Evolutionary conservation across 2,113 vertebrate genomes (phyloP).

Genomic region (Thunnus maccoyii): DNA sequence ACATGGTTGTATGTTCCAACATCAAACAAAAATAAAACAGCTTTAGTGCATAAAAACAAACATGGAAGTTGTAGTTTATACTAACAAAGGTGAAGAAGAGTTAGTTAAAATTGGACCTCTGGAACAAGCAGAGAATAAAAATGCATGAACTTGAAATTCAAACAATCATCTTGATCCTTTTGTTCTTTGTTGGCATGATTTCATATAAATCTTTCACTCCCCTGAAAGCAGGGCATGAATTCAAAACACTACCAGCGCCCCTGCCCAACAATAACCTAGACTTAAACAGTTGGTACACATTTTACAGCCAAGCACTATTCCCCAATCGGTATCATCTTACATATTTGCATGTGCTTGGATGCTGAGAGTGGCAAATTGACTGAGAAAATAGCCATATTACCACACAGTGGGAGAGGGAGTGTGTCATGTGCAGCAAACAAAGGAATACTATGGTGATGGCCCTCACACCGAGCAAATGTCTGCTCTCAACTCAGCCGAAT

Average conservation of each 20-base stretch:
- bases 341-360: slow-evolving; percentile 84
- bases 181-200: slow-evolving; percentile 14
- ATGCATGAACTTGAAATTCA: not conserved
- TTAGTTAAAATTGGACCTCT: too few species aligned
- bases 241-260: slow-evolving; percentile 19
- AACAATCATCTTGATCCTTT: slow-evolving; percentile 27
- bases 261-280: slow-evolving; percentile 66
- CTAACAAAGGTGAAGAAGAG: too few species aligned
- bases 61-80: too few species aligned
- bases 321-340: slow-evolving; percentile 74
- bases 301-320: slow-evolving; percentile 61
- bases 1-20: too few species aligned
- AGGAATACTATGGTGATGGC: slow-evolving; percentile 70
- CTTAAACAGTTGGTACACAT: slow-evolving; percentile 74
- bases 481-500: slow-evolving; percentile 73
- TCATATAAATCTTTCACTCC: not conserved
- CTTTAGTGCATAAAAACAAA: too few species aligned
- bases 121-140: too few species aligned
- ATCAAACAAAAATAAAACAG: too few species aligned
- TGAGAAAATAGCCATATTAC: slow-evolving; percentile 87
- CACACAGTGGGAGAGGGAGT: slow-evolving; percentile 83
- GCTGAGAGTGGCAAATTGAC: slow-evolving; percentile 86
- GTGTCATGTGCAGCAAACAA: slow-evolving; percentile 82
- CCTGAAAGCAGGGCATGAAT: slow-evolving; percentile 15
- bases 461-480: slow-evolving; percentile 77